Conservation (phyloP, 2,888 invertebrate genomes). For the Drosophila rubida region DNA sequence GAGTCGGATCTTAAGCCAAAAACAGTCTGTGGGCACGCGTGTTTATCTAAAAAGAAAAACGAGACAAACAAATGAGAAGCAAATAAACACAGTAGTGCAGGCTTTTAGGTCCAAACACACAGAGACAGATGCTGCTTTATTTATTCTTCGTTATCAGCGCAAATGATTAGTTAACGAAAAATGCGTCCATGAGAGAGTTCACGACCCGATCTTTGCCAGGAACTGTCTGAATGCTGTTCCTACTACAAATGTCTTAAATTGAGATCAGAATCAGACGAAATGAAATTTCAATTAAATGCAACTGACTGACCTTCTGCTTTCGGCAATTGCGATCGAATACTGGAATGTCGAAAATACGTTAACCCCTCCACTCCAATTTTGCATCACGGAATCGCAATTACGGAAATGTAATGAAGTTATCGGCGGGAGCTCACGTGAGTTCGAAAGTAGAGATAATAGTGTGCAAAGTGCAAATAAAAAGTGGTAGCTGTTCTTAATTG, state of each 20-base stretch:
- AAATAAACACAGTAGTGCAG: slow-evolving; percentile 34
- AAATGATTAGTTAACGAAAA: slow-evolving; percentile 22
- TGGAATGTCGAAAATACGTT: slow-evolving; percentile 16
- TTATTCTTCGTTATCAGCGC: slow-evolving; percentile 29
- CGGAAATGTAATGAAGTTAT: slow-evolving; percentile 45
- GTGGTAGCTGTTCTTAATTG: slow-evolving; percentile 43
- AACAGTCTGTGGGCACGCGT: slow-evolving; percentile 23
- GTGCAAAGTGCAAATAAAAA: slow-evolving; percentile 48
- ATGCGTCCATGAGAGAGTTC: slow-evolving; percentile 45
- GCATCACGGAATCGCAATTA: slow-evolving; percentile 43
- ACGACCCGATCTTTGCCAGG: slow-evolving; percentile 4
- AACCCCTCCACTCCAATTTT: slow-evolving; percentile 5
- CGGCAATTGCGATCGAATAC: slow-evolving; percentile 12
- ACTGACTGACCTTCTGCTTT: slow-evolving; percentile 33
- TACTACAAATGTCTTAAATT: background rate
- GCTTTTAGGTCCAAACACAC: slow-evolving; percentile 23
- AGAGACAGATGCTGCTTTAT: slow-evolving; percentile 26
- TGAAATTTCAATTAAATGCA: slow-evolving; percentile 11
- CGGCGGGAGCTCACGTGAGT: slow-evolving; percentile 38
- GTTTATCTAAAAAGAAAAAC: slow-evolving; percentile 30
- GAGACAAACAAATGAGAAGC: slow-evolving; percentile 29
- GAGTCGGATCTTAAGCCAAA: slow-evolving; percentile 6
- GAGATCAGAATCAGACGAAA: slow-evolving; percentile 1
- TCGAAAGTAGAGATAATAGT: slow-evolving; percentile 37
- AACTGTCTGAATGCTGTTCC: background rate